phyloP scores from a whole-genome alignment of 2,113 vertebrate species.

The Apodemus sylvaticus region DNA sequence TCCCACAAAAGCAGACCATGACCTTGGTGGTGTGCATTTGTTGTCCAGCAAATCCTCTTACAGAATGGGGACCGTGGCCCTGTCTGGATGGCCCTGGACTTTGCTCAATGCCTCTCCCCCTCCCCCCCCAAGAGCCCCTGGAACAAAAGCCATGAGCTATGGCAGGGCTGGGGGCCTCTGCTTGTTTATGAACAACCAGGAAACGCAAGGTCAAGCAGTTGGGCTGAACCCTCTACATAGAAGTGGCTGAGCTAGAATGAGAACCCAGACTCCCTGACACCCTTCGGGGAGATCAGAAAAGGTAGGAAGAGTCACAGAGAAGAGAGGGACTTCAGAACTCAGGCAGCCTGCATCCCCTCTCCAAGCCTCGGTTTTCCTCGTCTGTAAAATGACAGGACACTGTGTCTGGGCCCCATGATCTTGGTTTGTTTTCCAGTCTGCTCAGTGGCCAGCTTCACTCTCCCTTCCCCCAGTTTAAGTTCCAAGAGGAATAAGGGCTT shows the following conservation, averaged over 20 bases:
- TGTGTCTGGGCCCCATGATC: too few relatives aligned
- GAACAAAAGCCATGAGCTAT: background rate
- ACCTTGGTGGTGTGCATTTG: background rate
- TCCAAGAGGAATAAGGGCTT: background rate
- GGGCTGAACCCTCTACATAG: background rate
- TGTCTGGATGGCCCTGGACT: background rate
- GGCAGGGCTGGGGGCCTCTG: background rate
- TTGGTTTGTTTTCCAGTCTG: background rate
- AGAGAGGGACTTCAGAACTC: background rate
- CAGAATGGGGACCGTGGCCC: background rate
- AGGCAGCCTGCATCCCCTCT: background rate
- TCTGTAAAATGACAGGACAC: background rate
- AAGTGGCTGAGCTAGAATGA: background rate
- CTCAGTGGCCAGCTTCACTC: too few relatives aligned
- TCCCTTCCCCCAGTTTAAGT: background rate
- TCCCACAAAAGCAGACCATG: background rate
- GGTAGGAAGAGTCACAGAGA: background rate
- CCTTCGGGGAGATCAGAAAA: background rate
- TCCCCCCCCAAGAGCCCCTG: background rate
- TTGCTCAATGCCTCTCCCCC: background rate
- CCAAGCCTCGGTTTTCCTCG: background rate
- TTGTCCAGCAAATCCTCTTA: background rate
- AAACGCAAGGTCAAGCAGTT: background rate
- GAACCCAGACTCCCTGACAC: background rate
- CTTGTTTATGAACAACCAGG: background rate